Evolutionary conservation across 1,140 invertebrate genomes (phyloP).

Genomic region (Plectrocnemia conspersa): DNA sequence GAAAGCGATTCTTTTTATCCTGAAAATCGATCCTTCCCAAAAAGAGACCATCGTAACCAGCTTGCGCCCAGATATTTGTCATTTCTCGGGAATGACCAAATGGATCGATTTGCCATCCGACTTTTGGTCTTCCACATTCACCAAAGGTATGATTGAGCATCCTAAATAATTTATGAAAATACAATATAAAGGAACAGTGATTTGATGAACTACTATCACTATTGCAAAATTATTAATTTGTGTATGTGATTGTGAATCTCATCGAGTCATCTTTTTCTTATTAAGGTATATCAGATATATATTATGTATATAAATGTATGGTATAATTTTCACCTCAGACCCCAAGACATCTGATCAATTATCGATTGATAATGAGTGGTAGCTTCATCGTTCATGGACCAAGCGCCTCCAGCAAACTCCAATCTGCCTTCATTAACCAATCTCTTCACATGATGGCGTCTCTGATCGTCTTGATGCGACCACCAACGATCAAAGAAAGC

Average conservation of each 20-base stretch:
- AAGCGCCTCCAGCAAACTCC: constrained; percentile 69
- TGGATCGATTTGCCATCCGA: constrained; percentile 73
- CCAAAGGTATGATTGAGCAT: constrained; percentile 63
- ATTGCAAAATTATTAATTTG: constrained; percentile 1
- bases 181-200: not conserved
- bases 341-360: constrained; percentile 77
- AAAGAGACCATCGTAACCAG: constrained; percentile 70
- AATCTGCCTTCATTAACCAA: constrained; percentile 59
- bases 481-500: constrained; percentile 90
- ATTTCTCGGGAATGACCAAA: constrained; percentile 71
- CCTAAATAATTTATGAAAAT: constrained; percentile 35
- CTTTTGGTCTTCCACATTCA: constrained; percentile 58
- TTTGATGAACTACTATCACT: not conserved
- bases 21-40: constrained; percentile 73
- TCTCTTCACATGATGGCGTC: constrained; percentile 42
- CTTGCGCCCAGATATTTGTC: constrained; percentile 64
- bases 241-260: too few relatives aligned
- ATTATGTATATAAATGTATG: constrained; percentile 7
- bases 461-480: constrained; percentile 55
- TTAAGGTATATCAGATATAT: not conserved
- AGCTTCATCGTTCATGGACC: constrained; percentile 74
- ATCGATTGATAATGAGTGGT: constrained; percentile 73
- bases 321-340: constrained; percentile 51
- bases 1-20: constrained; percentile 60
- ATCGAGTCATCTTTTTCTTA: too few relatives aligned